phyloP scores from a whole-genome alignment of 2,888 invertebrate genomes.

The Limnephilus lunatus region DNA sequence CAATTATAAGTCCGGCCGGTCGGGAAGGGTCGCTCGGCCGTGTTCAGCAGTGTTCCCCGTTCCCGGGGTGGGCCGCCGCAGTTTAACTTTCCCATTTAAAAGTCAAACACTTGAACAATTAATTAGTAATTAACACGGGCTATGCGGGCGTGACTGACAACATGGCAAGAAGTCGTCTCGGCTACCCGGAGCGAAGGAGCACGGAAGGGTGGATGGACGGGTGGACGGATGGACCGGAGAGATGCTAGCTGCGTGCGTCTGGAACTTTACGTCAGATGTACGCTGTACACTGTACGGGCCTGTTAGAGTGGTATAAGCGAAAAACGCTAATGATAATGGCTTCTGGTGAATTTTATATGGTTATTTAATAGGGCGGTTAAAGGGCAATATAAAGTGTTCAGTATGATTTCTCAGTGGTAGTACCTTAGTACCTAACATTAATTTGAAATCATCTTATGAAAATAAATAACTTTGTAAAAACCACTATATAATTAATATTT shows the following conservation, averaged over 20 bases:
- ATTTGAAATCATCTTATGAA: too few species aligned
- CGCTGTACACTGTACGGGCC: neutral
- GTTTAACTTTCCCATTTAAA: constrained; percentile 67
- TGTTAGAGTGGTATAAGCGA: neutral
- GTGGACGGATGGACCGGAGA: neutral
- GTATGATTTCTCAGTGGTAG: too few species aligned
- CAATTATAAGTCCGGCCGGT: constrained; percentile 64
- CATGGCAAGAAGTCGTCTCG: constrained; percentile 14
- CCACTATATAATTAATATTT: too few species aligned
- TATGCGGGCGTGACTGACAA: constrained; percentile 54
- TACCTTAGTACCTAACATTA: too few species aligned
- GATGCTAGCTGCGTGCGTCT: constrained; percentile 28
- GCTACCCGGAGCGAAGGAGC: neutral
- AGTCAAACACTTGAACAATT: constrained; percentile 67
- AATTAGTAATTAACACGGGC: constrained; percentile 67
- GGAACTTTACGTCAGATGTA: constrained; percentile 10
- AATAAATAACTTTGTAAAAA: too few species aligned
- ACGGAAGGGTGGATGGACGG: constrained; percentile 20
- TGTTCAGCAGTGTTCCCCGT: neutral
- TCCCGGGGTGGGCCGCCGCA: constrained; percentile 46
- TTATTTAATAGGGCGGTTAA: neutral
- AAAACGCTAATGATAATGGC: neutral
- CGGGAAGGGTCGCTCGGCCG: constrained; percentile 41
- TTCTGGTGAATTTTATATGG: neutral
- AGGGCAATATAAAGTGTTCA: neutral